phyloP scores from a whole-genome alignment of 2,888 invertebrate genomes.

The Drymonia ruficornis region DNA sequence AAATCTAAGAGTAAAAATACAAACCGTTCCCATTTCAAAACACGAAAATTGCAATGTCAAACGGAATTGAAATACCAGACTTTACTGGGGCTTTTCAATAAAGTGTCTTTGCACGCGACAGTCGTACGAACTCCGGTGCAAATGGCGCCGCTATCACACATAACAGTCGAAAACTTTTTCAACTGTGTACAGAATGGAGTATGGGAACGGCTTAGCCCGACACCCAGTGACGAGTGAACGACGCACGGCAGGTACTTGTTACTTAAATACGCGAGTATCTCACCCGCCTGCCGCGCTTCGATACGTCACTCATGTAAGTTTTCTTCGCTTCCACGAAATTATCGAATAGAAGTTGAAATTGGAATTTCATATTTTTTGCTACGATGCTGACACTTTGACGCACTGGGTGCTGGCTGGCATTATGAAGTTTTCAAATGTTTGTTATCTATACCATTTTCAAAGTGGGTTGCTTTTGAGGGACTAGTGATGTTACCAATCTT shows the following conservation, averaged over 20 bases:
- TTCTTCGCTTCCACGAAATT: constrained; percentile 59
- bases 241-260: constrained; percentile 52
- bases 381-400: constrained; percentile 23
- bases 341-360: constrained; percentile 57
- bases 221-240: constrained; percentile 59
- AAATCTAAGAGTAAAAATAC: background rate
- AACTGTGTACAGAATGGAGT: constrained; percentile 53
- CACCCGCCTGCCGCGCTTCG: constrained; percentile 59
- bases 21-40: background rate
- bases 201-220: constrained; percentile 58
- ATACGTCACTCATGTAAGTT: constrained; percentile 80
- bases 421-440: constrained; percentile 29
- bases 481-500: constrained; percentile 19
- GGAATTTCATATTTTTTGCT: constrained; percentile 44
- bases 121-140: constrained; percentile 41
- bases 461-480: background rate
- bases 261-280: constrained; percentile 57
- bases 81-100: constrained; percentile 26
- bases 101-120: constrained; percentile 23
- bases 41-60: constrained; percentile 9
- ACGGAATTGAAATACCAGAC: constrained; percentile 7
- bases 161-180: constrained; percentile 73
- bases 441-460: background rate
- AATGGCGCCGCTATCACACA: constrained; percentile 60
- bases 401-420: constrained; percentile 35